Percentiles rank a stretch among this genome's conserved stretches.
These are phyloP conservation scores for Elgaria multicarinata DNA, from an alignment of 2,113 vertebrate genomes.

Conservation along the genomic window DNA sequence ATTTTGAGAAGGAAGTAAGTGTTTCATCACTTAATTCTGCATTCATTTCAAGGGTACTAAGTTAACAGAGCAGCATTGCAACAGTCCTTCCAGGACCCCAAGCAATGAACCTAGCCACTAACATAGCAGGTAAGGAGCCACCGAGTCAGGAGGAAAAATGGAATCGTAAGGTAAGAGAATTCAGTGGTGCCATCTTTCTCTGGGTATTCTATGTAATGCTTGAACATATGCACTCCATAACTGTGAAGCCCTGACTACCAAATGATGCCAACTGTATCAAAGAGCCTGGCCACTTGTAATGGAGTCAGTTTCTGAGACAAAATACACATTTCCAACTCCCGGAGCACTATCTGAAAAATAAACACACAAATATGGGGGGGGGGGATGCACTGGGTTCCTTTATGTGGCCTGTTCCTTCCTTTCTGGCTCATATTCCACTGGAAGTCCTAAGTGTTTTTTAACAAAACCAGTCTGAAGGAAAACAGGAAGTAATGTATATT, in stretches of 20 bases:
- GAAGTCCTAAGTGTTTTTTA: background rate
- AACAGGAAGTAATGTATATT: background rate
- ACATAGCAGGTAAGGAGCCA: background rate
- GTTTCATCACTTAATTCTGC: background rate
- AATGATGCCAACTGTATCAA: background rate
- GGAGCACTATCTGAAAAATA: background rate
- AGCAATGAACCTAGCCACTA: background rate
- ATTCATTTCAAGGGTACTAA: background rate
- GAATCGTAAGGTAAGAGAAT: background rate
- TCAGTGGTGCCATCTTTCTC: background rate
- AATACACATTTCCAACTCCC: background rate
- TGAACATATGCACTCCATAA: background rate
- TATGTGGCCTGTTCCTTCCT: background rate
- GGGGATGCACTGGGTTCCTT: background rate
- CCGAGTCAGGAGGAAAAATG: background rate
- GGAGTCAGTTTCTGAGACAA: background rate
- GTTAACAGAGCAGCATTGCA: background rate
- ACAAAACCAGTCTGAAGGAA: too few relatives aligned
- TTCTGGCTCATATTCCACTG: background rate
- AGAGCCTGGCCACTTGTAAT: background rate
- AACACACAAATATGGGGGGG: background rate
- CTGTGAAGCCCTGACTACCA: background rate
- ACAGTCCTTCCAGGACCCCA: background rate
- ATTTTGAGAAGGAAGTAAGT: background rate
- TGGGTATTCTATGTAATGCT: background rate